Percentiles rank a stretch among this genome's conserved stretches.
Evolutionary conservation across 2,797 vertebrate species (phyloP).

Genomic region (Peromyscus attwateri): DNA sequence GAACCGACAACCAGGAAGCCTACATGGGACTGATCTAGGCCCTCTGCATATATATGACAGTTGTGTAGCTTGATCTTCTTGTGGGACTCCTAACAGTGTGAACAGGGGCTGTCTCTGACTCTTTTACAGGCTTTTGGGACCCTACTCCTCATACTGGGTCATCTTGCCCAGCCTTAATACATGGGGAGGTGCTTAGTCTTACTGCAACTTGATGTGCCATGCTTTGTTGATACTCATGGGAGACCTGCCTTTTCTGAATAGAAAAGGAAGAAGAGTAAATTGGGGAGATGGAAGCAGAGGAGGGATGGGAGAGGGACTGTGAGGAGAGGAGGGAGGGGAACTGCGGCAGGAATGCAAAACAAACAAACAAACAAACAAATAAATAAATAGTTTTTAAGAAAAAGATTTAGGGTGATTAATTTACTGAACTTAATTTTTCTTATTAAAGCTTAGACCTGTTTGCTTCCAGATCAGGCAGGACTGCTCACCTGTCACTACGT

Average conservation of each 20-base stretch:
- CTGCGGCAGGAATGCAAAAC: neutral
- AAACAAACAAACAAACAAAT: neutral
- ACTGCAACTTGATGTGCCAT: neutral
- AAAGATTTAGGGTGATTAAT: neutral
- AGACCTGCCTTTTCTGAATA: neutral
- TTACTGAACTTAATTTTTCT: conserved; percentile 49
- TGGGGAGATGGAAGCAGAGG: neutral
- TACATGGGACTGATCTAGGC: neutral
- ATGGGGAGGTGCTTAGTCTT: neutral
- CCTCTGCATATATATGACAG: neutral
- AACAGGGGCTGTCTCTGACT: neutral
- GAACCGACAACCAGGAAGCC: neutral
- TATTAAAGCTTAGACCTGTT: conserved; percentile 36
- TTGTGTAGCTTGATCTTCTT: neutral
- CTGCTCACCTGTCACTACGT: neutral
- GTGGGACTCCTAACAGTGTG: neutral
- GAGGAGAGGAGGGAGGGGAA: neutral
- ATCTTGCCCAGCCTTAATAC: no score
- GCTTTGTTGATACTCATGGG: neutral
- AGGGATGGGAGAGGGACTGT: neutral
- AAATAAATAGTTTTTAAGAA: neutral
- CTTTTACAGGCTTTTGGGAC: no score
- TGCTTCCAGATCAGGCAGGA: neutral
- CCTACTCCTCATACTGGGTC: no score
- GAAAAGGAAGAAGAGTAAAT: neutral